These are phyloP conservation scores for Acanthopagrus latus DNA, from an alignment of 2,797 vertebrate genomes.

Conservation along the genomic window DNA sequence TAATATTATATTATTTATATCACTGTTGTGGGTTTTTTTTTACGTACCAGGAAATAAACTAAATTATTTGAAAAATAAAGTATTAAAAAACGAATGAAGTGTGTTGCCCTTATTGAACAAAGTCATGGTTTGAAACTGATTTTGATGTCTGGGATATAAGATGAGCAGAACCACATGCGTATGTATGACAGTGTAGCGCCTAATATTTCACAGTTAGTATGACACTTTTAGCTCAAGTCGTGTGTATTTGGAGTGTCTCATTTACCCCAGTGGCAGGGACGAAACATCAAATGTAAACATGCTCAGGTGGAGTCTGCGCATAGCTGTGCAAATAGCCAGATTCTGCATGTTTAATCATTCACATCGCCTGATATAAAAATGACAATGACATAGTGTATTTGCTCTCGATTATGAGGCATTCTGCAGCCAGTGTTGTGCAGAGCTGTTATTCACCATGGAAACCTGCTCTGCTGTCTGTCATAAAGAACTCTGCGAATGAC, in stretches of 20 bases:
- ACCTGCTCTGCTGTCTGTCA: slow-evolving; percentile 52
- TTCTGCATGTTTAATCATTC: slow-evolving; percentile 27
- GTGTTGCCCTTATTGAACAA: slow-evolving; percentile 25
- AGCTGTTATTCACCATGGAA: slow-evolving; percentile 72
- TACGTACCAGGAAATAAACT: slow-evolving; percentile 51
- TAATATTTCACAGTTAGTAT: neutral
- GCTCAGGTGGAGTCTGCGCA: slow-evolving; percentile 1
- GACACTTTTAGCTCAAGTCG: neutral
- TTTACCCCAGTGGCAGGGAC: slow-evolving; percentile 25
- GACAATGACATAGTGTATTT: slow-evolving; percentile 36
- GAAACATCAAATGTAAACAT: slow-evolving; percentile 10
- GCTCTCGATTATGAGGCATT: slow-evolving; percentile 10
- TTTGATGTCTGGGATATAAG: neutral
- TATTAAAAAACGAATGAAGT: neutral
- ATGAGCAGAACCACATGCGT: neutral
- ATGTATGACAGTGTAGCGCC: neutral
- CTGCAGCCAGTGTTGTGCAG: slow-evolving; percentile 32
- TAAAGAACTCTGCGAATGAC: slow-evolving; percentile 51
- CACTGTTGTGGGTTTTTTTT: slow-evolving; percentile 56
- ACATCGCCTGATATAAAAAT: slow-evolving; percentile 27
- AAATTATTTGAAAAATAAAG: slow-evolving; percentile 61
- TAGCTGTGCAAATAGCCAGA: slow-evolving; percentile 47
- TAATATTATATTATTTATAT: slow-evolving; percentile 65
- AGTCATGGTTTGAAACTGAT: too few relatives aligned
- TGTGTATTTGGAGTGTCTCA: neutral